Evolutionary conservation across 2,797 vertebrate species (phyloP), one percentile per base, ranked within the genome.

Genomic region (Silurus lanzhouensis): DNA sequence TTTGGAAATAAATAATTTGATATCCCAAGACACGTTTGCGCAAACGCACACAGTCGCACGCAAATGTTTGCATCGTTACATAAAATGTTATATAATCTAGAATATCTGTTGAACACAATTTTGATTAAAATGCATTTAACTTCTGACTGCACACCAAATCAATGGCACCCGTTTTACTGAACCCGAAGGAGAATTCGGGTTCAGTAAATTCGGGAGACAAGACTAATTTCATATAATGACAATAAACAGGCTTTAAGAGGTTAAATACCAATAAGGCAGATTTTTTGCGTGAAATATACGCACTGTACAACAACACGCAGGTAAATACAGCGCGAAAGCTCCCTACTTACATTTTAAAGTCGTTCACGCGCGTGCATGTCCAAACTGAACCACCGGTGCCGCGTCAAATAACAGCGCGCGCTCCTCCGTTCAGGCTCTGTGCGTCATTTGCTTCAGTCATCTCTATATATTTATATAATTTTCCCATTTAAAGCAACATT

Each of bases 341-440:
- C 58, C n/a, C 14, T 88, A 89, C 89, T 90, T 84, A 90, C 90
- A 78, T 86, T 63, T 89, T 85, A 89, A 84, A 89, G 44, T 48
- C 71, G 61, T 77, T 38, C 68, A 82, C 58, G 68, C 83, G 81
- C 82, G 86, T 82, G 83, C 83, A 85, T 88, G 84, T 88, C 87
- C 83, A 86, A 58, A 83, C 55, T 76, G 84, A 77, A 85, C 19
- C 2, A 14, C 55, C 46, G 61, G 76, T 85, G 81, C 77, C 74
- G 87, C 14, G 68, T 67, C 74, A 61, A 84, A 85, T 61, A 81
- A 81, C 44, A 76, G 84, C 52, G 84, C 75, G 84, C 75, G 78
- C 80, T 89, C 85, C 77, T 89, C 81, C 82, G 25, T 38, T 83
- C 71, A 74, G 83, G 52, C 74, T 87, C 74, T 71, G 83, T 78